These are phyloP conservation scores for Physeter macrocephalus DNA, from an alignment of 2,113 vertebrate species.

Conservation along the genomic window DNA sequence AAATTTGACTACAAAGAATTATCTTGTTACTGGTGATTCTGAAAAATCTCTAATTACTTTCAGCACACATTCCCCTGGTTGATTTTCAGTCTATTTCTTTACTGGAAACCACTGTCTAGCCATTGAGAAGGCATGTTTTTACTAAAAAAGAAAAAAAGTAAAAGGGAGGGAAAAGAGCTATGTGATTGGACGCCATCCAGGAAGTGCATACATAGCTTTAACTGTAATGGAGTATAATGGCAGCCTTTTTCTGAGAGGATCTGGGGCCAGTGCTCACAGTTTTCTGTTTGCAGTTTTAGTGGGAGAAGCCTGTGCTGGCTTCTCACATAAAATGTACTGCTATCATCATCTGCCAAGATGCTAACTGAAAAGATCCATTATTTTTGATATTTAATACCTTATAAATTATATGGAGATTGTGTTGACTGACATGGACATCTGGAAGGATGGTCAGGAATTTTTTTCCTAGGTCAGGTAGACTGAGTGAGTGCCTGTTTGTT, in stretches of 20 bases:
- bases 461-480: conserved; percentile 69
- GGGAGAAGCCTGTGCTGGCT: conserved; percentile 77
- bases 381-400: conserved; percentile 83
- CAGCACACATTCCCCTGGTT: conserved; percentile 26
- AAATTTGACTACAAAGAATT: conserved; percentile 51
- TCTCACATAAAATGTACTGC: conserved; percentile 76
- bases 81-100: conserved; percentile 55
- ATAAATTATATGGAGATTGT: conserved; percentile 79
- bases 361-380: conserved; percentile 83
- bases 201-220: conserved; percentile 75
- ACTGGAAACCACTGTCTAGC: conserved; percentile 76
- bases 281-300: conserved; percentile 82
- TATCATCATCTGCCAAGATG: conserved; percentile 78
- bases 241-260: conserved; percentile 74
- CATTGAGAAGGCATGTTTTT: conserved; percentile 72
- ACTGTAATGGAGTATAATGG: conserved; percentile 81
- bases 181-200: conserved; percentile 80
- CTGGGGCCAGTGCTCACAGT: conserved; percentile 76
- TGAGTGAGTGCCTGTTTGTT: conserved; percentile 67
- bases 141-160: conserved; percentile 40
- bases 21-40: conserved; percentile 32
- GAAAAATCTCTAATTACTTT: conserved; percentile 54
- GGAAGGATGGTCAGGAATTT: conserved; percentile 63
- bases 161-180: conserved; percentile 43
- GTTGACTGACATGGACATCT: conserved; percentile 76